Conservation (phyloP, 2,113 vertebrate species). For the Nesogale talazaci region DNA sequence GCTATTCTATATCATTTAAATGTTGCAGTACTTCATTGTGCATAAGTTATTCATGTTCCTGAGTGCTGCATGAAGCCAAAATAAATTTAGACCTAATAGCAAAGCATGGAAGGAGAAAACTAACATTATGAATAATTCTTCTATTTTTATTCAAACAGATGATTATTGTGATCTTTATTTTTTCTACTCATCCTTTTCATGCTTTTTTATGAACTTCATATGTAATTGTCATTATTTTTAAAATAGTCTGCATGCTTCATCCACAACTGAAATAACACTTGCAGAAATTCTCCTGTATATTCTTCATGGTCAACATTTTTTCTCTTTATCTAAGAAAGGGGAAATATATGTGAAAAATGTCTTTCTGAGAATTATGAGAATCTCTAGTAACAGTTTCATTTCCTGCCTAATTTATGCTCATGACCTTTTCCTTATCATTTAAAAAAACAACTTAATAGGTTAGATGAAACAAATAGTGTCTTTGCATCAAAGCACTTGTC, state of each 20-base stretch:
- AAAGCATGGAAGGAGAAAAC: conserved; percentile 59
- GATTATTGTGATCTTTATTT: conserved; percentile 19
- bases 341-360: neutral
- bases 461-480: neutral
- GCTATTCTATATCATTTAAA: conserved; percentile 73
- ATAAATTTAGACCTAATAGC: conserved; percentile 49
- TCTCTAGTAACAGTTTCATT: neutral
- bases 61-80: conserved; percentile 59
- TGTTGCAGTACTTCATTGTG: conserved; percentile 57
- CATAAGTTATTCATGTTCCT: conserved; percentile 61
- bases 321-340: neutral
- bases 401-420: neutral
- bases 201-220: conserved; percentile 22
- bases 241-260: neutral
- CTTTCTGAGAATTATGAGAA: conserved; percentile 20
- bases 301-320: conserved; percentile 40
- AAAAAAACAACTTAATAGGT: conserved; percentile 16
- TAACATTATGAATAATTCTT: conserved; percentile 33
- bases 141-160: conserved; percentile 51
- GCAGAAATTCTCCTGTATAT: neutral
- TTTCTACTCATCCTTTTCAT: neutral
- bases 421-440: neutral
- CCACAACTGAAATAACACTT: neutral
- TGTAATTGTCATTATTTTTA: conserved; percentile 38
- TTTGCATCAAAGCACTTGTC: neutral